These are phyloP conservation scores for Proisotoma minuta DNA, from an alignment of 2,888 invertebrate genomes.

Conservation along the genomic window DNA sequence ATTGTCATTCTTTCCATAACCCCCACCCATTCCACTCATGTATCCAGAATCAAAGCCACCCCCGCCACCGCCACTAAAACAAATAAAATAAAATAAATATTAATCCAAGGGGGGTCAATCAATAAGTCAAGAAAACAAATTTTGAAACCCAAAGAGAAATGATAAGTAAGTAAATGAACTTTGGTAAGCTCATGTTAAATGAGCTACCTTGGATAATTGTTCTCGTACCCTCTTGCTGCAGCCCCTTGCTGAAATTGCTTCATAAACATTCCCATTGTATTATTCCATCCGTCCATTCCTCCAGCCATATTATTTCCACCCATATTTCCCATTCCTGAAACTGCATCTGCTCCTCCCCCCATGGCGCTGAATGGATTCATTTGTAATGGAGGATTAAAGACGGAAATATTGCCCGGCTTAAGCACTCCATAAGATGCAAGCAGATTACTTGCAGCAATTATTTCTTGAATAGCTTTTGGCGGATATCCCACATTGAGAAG, in stretches of 20 bases:
- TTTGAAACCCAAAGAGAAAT: too few species aligned
- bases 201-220: constrained; percentile 1
- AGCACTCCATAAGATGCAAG: constrained; percentile 46
- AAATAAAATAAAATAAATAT: constrained; percentile 16
- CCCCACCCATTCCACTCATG: constrained; percentile 47
- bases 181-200: constrained; percentile 4
- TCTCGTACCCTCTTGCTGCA: constrained; percentile 41
- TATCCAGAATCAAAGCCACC: constrained; percentile 46
- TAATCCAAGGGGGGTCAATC: too few species aligned
- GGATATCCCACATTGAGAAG: constrained; percentile 45
- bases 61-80: constrained; percentile 6
- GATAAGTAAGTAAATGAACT: too few species aligned
- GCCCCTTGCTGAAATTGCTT: constrained; percentile 45
- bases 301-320: constrained; percentile 31
- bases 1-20: constrained; percentile 46
- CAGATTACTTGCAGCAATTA: constrained; percentile 45
- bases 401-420: constrained; percentile 47
- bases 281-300: constrained; percentile 43
- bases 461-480: constrained; percentile 45
- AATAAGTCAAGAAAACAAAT: too few species aligned
- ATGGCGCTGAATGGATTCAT: constrained; percentile 44
- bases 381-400: constrained; percentile 47
- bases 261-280: constrained; percentile 47
- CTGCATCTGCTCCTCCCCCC: constrained; percentile 33
- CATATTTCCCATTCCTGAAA: constrained; percentile 37